phyloP scores from a whole-genome alignment of 2,797 vertebrate genomes.

The Paedocypris micromegethes region DNA sequence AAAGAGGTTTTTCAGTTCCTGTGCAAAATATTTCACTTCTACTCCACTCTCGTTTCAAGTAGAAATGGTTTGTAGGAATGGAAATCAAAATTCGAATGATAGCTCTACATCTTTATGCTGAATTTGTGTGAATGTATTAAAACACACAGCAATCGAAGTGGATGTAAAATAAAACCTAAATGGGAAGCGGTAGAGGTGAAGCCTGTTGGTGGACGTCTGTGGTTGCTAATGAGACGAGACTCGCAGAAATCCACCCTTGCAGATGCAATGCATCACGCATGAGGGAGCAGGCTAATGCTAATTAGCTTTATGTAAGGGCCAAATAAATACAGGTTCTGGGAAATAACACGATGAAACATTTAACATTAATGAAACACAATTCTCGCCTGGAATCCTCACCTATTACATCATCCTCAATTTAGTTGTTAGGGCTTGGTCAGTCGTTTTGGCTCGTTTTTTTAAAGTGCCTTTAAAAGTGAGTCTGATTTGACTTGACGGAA shows the following conservation, averaged over 20 bases:
- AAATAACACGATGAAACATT: conserved; percentile 58
- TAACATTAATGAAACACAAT: conserved; percentile 59
- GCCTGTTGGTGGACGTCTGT: conserved; percentile 30
- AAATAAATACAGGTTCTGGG: conserved; percentile 52
- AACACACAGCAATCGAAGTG: not conserved
- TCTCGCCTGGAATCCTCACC: conserved; percentile 55
- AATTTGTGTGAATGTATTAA: not conserved
- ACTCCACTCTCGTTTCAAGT: not conserved
- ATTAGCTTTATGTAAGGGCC: conserved; percentile 58
- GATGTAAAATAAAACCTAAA: too few relatives aligned
- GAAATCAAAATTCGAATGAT: too few relatives aligned
- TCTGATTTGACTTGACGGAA: too few relatives aligned
- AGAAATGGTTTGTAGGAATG: too few relatives aligned
- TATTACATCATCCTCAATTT: conserved; percentile 40
- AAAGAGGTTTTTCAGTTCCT: conserved; percentile 16
- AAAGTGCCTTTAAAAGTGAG: too few relatives aligned
- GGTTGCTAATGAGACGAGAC: conserved; percentile 45
- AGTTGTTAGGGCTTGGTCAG: too few relatives aligned
- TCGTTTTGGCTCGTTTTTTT: too few relatives aligned
- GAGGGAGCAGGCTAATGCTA: conserved; percentile 47
- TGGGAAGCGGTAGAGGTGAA: not conserved
- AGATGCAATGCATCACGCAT: conserved; percentile 40
- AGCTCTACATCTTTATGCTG: too few relatives aligned
- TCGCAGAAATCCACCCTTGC: conserved; percentile 39
- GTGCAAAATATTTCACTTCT: conserved; percentile 9